Evolutionary conservation across 1,140 invertebrate species (phyloP), one percentile per base, ranked within the genome.

Genomic region (Mycetomoellerius zeteki): DNA sequence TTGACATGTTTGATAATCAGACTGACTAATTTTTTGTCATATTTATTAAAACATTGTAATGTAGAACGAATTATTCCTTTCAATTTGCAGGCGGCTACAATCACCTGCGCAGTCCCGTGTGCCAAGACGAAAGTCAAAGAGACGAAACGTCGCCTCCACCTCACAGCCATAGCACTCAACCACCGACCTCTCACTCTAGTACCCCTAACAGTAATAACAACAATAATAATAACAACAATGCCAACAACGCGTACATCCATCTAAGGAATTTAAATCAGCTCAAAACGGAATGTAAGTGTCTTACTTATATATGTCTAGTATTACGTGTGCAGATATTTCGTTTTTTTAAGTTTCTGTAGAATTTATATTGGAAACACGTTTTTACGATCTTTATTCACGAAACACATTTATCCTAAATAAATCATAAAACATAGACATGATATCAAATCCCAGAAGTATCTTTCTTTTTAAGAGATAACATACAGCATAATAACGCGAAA

Each of bases 21-120:
- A 10, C 8, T 10, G 8, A 67, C 1, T 14, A 27, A 71, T 47
- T 37, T 14, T 54, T 2, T 37, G 7, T 33, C 33, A 60, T 37
- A 37, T 24, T 24, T 19, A 77, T 24, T 19, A 77, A 60, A 16
- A 43, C 16, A 27, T 21, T 37, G n/a, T 73, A 37, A 33, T 54
- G 27, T n/a, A 54, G 30, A 2, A n/a, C 27, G 27, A 75, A 60
- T 37, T 58, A 14, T 21, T 43, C 2, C 1, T 24, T 58, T 85
- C 43, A 54, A 88, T 84, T 94, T 94, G 0, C 93, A 96, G 96
- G 96, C 85, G 96, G 95, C 62, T 96, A 96, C 93, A 96, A 95
- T 86, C 95, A 96, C 91, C 91, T 96, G 78, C 95, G 96, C 81
- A 96, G 96, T 93, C 96, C 96, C 60, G 95, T 95, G 64, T 96